These are phyloP conservation scores for Tenodera sinensis DNA, from an alignment of 2,888 invertebrate genomes.

Conservation along the genomic window DNA sequence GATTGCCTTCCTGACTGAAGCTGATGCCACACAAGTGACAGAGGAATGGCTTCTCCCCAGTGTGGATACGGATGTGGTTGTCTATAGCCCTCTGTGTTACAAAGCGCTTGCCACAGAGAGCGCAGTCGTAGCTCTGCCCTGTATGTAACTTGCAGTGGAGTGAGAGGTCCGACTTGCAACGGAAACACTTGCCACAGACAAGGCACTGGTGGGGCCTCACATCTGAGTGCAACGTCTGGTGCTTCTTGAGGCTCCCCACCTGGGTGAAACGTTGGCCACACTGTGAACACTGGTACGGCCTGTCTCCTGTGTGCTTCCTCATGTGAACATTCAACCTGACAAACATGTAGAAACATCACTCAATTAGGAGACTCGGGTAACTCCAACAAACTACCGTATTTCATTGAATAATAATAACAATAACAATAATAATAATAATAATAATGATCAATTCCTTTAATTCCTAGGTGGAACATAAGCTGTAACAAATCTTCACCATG, in stretches of 20 bases:
- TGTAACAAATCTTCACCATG: no score
- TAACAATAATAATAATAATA: no score
- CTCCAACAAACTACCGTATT: no score
- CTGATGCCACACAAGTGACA: slow-evolving; percentile 13
- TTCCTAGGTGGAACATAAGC: no score
- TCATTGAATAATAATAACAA: no score
- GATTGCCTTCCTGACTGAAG: slow-evolving; percentile 1
- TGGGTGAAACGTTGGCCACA: slow-evolving; percentile 17
- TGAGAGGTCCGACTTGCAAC: slow-evolving; percentile 4
- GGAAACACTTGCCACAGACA: slow-evolving; percentile 21
- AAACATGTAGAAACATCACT: no score
- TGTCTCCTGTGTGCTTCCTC: slow-evolving; percentile 12
- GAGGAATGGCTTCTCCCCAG: slow-evolving; percentile 10
- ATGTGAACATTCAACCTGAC: neutral
- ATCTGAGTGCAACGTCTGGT: slow-evolving; percentile 15
- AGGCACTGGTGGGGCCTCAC: slow-evolving; percentile 11
- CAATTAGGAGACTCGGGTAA: no score
- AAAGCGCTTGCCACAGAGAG: neutral
- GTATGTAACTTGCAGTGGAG: neutral
- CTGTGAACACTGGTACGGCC: slow-evolving; percentile 5
- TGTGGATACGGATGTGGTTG: slow-evolving; percentile 12
- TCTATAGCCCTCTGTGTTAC: neutral
- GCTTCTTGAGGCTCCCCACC: slow-evolving; percentile 1
- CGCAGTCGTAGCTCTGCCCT: neutral
- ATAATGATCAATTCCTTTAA: no score